A percentile compares a stretch with the other conserved stretches of the same genome.
These are phyloP conservation scores for Drosophila mettleri DNA, from an alignment of 2,888 invertebrate species.

Conservation along the genomic window DNA sequence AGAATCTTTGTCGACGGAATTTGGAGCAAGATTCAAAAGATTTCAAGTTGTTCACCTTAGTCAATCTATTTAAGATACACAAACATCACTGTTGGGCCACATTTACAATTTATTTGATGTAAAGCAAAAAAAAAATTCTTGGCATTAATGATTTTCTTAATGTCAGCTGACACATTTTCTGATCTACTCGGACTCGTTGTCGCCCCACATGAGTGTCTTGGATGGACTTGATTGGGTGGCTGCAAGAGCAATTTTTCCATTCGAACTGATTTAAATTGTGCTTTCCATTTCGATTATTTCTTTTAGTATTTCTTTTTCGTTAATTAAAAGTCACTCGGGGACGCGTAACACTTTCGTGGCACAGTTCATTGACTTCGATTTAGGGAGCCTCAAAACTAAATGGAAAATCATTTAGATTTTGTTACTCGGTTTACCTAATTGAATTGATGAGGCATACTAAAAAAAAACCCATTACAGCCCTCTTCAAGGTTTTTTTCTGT, in stretches of 20 bases:
- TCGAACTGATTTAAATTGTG: constrained; percentile 42
- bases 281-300: constrained; percentile 28
- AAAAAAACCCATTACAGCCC: constrained; percentile 1
- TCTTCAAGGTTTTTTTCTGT: too few species aligned
- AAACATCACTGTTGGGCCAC: constrained; percentile 14
- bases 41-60: constrained; percentile 26
- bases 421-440: constrained; percentile 62
- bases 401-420: constrained; percentile 56
- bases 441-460: constrained; percentile 10
- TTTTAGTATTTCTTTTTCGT: constrained; percentile 37
- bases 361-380: constrained; percentile 59
- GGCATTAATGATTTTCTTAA: constrained; percentile 76
- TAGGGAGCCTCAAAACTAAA: constrained; percentile 33
- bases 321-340: constrained; percentile 41
- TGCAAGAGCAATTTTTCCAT: constrained; percentile 25
- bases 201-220: constrained; percentile 19
- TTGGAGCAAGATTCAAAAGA: constrained; percentile 23
- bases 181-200: constrained; percentile 15
- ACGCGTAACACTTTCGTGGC: constrained; percentile 19
- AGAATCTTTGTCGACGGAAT: constrained; percentile 10
- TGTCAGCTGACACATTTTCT: constrained; percentile 65
- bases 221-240: neutral
- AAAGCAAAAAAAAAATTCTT: constrained; percentile 39
- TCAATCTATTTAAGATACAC: constrained; percentile 20
- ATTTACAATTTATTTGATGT: constrained; percentile 26